Evolutionary conservation across 2,113 vertebrate species (phyloP), one percentile per base, ranked within the genome.

Genomic region (Toxostoma redivivum): DNA sequence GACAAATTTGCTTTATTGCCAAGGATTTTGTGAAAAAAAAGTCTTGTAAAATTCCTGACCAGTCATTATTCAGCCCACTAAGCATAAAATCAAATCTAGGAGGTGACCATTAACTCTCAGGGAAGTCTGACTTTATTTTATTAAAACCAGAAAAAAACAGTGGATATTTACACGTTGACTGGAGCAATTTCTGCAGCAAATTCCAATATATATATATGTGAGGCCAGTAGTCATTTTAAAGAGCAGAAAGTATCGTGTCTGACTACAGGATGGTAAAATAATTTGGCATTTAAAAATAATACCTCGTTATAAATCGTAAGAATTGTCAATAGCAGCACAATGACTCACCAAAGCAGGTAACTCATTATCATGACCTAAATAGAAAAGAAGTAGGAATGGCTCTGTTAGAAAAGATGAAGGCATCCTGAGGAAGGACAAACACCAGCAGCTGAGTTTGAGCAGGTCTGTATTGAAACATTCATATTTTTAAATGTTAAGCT

Each of bases 331-430:
- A 92, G 48, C 44, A 72, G 57, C 81, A 76, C 64, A 57, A n/a
- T 93, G 88, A 93, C 80, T 95, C 91, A 90, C 72, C 15, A 21
- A 93, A 74, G 51, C 79, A 92, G 76, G 90, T 95, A 96, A 77
- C 67, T 92, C 76, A 86, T 96, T 96, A 84, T 37, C 60, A 21
- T 92, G 94, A 92, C 93, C 92, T 93, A 94, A 86, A 92, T 71
- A 83, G 45, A 80, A 90, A 74, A 35, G n/a, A 83, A 64, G 58
- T 28, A 60, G 47, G 67, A 88, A 78, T 58, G 44, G 18, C 38
- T 92, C 30, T 67, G 10, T 64, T 47, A 44, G 30, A 37, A 65
- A 76, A 76, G 17, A 80, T 47, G 53, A 82, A 82, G 38, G 58
- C 35, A 69, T 90, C n/a, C 54, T 77, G 40, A 77, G 54, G 31